Evolutionary conservation across 2,888 invertebrate species (phyloP).

Genomic region (Aphodius sticticus): DNA sequence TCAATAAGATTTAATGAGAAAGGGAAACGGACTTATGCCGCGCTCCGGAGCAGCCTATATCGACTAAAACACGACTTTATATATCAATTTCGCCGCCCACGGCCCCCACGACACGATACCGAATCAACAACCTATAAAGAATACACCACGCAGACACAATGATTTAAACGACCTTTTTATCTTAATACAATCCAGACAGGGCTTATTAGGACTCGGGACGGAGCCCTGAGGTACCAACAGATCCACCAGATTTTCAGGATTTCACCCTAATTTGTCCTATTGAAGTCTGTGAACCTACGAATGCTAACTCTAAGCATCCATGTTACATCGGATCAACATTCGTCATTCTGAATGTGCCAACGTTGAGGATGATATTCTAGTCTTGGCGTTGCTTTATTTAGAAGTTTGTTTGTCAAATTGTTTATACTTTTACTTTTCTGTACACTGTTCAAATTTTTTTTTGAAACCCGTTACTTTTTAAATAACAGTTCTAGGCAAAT

Average conservation of each 20-base stretch:
- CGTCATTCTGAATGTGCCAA: too few species aligned
- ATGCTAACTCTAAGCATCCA: too few species aligned
- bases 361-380: too few species aligned
- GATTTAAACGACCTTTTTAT: conserved; percentile 4
- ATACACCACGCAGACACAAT: neutral
- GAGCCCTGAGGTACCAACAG: neutral
- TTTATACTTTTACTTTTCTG: too few species aligned
- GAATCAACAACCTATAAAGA: conserved; percentile 4
- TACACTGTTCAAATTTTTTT: too few species aligned
- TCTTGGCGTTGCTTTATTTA: too few species aligned
- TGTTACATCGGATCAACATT: too few species aligned
- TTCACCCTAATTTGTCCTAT: neutral
- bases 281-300: neutral
- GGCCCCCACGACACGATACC: neutral
- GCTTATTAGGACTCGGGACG: neutral
- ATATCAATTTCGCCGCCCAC: neutral
- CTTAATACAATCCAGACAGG: neutral
- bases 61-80: neutral
- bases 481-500: too few species aligned
- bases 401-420: too few species aligned
- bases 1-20: conserved; percentile 18
- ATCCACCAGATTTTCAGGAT: neutral
- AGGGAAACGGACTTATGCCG: conserved; percentile 5
- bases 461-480: too few species aligned
- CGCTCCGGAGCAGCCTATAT: neutral